Base-by-base conservation (phyloP, 1,140 invertebrate genomes). In the Eupristina koningsbergeri region DNA sequence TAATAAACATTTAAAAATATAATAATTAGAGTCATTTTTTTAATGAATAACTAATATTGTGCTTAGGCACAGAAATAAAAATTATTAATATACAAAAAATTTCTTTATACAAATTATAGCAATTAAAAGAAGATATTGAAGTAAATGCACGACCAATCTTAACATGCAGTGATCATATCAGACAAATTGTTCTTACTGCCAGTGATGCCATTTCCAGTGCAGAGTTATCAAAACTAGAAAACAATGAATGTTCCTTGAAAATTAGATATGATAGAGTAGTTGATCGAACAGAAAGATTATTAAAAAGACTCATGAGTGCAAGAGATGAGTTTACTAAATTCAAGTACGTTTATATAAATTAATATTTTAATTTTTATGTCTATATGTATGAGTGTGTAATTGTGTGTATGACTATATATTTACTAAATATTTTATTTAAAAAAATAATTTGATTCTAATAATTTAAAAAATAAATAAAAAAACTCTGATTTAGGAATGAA, bases 71-170 rank as follows among this genome's bases (percentile, higher is more conserved):
- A 15, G 7, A 53, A 53, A 53, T 53, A 17, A 19, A 17, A 53
- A 53, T 17, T 53, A n/a, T 17, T 19, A 58, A 58, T 26, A 58
- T 58, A 58, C 22, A 58, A 58, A 26, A 58, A 83, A 79, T 77
- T 61, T n/a, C 53, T 34, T 53, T 74, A 61, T 76, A 36, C 47
- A 29, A 81, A 71, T 89, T 89, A 1, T 91, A 98, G 96, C 95
- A 96, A 90, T 95, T 99, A 82, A 97, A 97, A 90, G 97, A 98
- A 89, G 98, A 99, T 89, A 93, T 99, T 31, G 96, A 98, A 87
- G 94, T 95, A 67, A 97, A 98, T 91, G 95, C 95, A 87, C 95
- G 97, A 50, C 95, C 96, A 53, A 96, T 99, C 5, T 95, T 96
- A 58, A 61, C 63, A 58, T 97, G 97, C 86, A 93, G 98, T 74